These are phyloP conservation scores for Agonum fuliginosum DNA, from an alignment of 2,888 invertebrate genomes.

Conservation along the genomic window DNA sequence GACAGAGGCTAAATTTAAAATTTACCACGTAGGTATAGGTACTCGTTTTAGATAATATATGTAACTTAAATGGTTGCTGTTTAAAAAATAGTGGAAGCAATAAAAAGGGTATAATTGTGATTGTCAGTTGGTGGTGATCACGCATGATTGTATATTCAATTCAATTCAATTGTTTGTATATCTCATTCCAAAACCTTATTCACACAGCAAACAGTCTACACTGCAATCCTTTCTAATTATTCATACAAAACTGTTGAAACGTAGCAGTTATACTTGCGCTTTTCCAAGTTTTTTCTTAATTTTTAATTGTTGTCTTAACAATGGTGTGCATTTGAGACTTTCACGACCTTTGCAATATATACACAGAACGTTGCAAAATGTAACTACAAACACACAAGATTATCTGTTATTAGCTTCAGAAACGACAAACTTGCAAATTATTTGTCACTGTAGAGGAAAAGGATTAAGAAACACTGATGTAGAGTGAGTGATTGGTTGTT, in stretches of 20 bases:
- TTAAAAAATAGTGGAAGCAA: not conserved
- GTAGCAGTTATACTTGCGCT: slow-evolving; percentile 40
- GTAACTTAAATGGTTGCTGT: too few species aligned
- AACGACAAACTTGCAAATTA: slow-evolving; percentile 12
- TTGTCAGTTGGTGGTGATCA: not conserved
- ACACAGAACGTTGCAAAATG: slow-evolving; percentile 2
- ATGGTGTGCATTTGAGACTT: slow-evolving; percentile 45
- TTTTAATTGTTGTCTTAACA: slow-evolving; percentile 48
- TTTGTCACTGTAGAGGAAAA: not conserved
- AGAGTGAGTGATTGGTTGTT: not conserved
- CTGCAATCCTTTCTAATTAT: slow-evolving; percentile 48
- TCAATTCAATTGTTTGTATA: slow-evolving; percentile 23
- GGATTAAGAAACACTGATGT: not conserved
- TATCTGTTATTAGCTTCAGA: slow-evolving; percentile 18
- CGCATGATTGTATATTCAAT: slow-evolving; percentile 27
- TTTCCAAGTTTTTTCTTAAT: slow-evolving; percentile 48
- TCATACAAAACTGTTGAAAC: slow-evolving; percentile 45
- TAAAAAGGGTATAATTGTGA: slow-evolving; percentile 10
- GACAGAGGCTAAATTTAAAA: too few species aligned
- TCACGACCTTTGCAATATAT: slow-evolving; percentile 43
- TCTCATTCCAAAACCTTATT: slow-evolving; percentile 12
- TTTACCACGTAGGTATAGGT: not conserved
- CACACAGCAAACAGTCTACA: not conserved
- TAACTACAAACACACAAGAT: slow-evolving; percentile 5
- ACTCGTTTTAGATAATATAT: not conserved